Base-by-base conservation (phyloP, 2,888 invertebrate genomes). In the Cryptocephalus moraei region DNA sequence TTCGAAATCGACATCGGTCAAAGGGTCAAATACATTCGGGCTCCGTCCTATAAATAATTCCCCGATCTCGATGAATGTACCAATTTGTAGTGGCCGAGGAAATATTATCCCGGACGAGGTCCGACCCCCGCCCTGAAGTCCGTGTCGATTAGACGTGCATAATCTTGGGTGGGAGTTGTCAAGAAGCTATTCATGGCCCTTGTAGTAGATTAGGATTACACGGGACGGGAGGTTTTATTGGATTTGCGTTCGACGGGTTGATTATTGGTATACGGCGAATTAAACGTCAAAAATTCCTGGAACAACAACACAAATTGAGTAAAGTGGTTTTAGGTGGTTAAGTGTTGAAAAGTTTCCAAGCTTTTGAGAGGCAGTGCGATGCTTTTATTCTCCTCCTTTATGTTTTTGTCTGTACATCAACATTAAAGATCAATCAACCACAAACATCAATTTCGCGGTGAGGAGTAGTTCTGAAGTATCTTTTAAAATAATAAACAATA, bases 11-110 rank as follows among this genome's bases (percentile, higher is more conserved):
- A 52, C 54, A 54, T 55, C 51, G 56, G 60, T 57, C 56, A 55
- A 61, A 61, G 58, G 59, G 57, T 58, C 54, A 57, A 22, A 58
- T 60, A 56, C 59, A 58, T 56, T 58, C 49, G 48, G 36, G 22
- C 36, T 12, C 54, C 54, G 52, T 54, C 46, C 54, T 46, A 54
- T 52, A 52, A 54, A 52, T 54, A 54, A 54, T 52, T 52, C 54
- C 22, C 49, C 44, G 44, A 50, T 50, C 44, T 49, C 54, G 48
- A 50, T 52, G 52, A 54, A 54, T 54, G 54, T 49, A 50, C 54
- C 52, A 54, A 54, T 54, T 54, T 54, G 54, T 54, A 49, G 49
- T 36, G 47, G 43, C 49, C 49, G 49, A 52, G 49, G 52, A 52
- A 54, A 54, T 52, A 54, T 54, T 49, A 46, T 49, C 46, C 54